Percentiles rank a stretch among this genome's conserved stretches.
Conservation (phyloP, 2,113 vertebrate species). For the Australoheros scitulus region DNA sequence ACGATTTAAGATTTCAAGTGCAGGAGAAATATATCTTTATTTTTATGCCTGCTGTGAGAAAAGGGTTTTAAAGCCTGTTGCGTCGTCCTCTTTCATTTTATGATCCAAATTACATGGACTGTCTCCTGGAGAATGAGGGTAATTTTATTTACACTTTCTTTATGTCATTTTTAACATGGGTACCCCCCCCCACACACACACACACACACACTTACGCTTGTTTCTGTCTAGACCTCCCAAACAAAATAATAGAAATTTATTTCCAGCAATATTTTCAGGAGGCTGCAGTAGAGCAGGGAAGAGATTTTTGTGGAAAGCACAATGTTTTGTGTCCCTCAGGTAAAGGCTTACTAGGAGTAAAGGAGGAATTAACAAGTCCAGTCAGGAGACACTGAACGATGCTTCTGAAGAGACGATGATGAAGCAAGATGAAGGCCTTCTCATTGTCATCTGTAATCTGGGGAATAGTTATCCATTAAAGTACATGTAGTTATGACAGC, state of each 20-base stretch:
- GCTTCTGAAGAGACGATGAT: constrained; percentile 33
- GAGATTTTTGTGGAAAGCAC: not conserved
- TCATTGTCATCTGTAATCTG: constrained; percentile 61
- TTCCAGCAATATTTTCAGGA: not conserved
- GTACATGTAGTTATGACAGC: constrained; percentile 22
- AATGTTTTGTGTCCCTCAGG: constrained; percentile 3
- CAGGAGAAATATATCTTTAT: not conserved
- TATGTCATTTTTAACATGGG: not conserved
- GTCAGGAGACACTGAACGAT: not conserved
- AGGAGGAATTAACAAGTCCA: constrained; percentile 35
- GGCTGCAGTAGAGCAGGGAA: not conserved
- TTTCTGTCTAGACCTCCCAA: not conserved
- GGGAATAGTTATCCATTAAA: constrained; percentile 35
- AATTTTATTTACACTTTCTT: constrained; percentile 2
- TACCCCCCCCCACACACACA: too few species aligned
- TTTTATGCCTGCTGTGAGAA: not conserved
- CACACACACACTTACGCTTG: too few species aligned
- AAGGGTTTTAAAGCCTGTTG: not conserved
- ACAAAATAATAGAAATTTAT: not conserved
- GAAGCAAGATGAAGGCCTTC: constrained; percentile 44
- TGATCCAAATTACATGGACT: not conserved
- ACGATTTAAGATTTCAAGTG: constrained; percentile 1
- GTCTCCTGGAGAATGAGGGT: not conserved
- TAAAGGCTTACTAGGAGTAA: constrained; percentile 41
- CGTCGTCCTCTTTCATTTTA: not conserved